phyloP scores from a whole-genome alignment of 1,140 invertebrate species.

The Orussus abietinus region DNA sequence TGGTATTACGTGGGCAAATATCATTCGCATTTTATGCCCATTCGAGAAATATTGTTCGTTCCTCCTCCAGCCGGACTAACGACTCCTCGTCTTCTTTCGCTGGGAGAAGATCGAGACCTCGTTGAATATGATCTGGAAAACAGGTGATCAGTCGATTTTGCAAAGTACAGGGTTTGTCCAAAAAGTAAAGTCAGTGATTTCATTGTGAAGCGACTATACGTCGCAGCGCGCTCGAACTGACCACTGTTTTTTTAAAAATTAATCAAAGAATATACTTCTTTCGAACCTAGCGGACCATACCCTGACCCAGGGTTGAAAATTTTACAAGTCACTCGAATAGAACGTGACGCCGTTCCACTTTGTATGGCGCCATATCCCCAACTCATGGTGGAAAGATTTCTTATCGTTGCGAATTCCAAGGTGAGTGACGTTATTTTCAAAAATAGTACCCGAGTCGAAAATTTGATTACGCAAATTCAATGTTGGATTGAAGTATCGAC shows the following conservation, averaged over 20 bases:
- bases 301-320: conserved; percentile 37
- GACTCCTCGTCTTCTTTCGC: conserved; percentile 53
- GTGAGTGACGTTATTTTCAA: conserved; percentile 37
- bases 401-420: conserved; percentile 53
- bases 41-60: conserved; percentile 55
- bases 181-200: neutral
- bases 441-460: too few relatives aligned
- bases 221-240: too few relatives aligned
- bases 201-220: too few relatives aligned
- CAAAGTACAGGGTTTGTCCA: conserved; percentile 33
- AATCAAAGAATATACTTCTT: conserved; percentile 2
- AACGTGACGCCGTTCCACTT: conserved; percentile 61
- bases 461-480: too few relatives aligned
- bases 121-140: conserved; percentile 66
- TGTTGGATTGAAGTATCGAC: too few relatives aligned
- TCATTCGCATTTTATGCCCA: conserved; percentile 55
- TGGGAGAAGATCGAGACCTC: conserved; percentile 61
- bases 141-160: conserved; percentile 46
- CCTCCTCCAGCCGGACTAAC: conserved; percentile 22
- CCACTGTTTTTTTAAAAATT: too few relatives aligned
- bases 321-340: conserved; percentile 54
- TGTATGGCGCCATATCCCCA: conserved; percentile 48
- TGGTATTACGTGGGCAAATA: conserved; percentile 60
- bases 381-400: conserved; percentile 23
- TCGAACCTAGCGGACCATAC: conserved; percentile 37